These are phyloP conservation scores for Folsomia manolachei DNA, from an alignment of 2,888 invertebrate genomes.

Conservation along the genomic window DNA sequence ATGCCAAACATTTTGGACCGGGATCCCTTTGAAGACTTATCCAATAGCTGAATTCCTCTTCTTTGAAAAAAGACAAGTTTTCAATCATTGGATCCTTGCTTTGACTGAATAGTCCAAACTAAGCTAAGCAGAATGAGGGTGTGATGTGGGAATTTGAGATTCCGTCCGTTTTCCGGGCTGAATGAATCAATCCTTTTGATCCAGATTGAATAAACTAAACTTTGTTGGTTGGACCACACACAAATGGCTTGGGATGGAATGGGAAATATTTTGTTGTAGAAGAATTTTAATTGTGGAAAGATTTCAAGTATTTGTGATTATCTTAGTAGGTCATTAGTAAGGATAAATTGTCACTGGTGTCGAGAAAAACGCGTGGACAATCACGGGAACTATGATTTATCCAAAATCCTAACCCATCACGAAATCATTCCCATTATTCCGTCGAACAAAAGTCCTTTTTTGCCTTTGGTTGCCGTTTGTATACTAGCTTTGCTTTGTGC, in stretches of 20 bases:
- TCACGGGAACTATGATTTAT: neutral
- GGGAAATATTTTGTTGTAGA: neutral
- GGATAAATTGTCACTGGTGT: too few species aligned
- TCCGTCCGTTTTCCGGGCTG: neutral
- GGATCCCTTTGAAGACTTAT: conserved; percentile 4
- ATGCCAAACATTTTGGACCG: conserved; percentile 5
- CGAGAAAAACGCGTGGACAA: neutral
- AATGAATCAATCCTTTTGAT: conserved; percentile 10
- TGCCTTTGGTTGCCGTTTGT: neutral
- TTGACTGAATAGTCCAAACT: conserved; percentile 14
- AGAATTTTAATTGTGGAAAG: too few species aligned
- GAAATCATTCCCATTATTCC: neutral
- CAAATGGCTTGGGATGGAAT: neutral
- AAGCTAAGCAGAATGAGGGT: neutral
- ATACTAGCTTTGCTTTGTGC: neutral
- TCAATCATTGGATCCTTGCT: conserved; percentile 46
- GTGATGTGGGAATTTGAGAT: neutral
- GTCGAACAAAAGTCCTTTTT: neutral
- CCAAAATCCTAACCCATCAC: neutral
- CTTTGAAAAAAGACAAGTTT: conserved; percentile 26
- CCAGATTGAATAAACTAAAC: conserved; percentile 2
- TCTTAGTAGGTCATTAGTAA: too few species aligned
- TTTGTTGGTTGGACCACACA: neutral
- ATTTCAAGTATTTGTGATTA: too few species aligned
- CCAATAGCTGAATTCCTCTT: too few species aligned